Base-by-base conservation (phyloP, 2,113 vertebrate genomes). In the Xiphias gladius region DNA sequence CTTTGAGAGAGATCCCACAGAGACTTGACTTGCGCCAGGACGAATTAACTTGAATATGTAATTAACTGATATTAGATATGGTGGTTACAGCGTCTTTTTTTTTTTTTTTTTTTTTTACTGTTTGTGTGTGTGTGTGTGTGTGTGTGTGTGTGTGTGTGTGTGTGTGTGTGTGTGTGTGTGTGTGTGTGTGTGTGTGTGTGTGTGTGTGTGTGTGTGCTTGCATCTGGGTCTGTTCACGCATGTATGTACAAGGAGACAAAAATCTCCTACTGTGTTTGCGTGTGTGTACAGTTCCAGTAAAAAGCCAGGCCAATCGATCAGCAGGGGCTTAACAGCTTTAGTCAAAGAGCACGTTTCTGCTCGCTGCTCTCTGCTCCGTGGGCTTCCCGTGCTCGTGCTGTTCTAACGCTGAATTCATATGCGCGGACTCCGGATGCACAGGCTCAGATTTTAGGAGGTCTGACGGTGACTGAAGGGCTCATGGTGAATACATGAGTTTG, bases 241-340 rank as follows among this genome's bases (percentile, higher is more conserved):
- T 54, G 55, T 58, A 43, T 35, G 26, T 22, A 17, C n/a, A 7
- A 74, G 26, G 48, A 32, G 57, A 70, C 63, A 50, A 83, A 50
- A 83, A 39, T 54, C 26, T 66, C 74, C 62, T 30, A 26, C 58
- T 72, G 77, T 76, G 75, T 62, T 37, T 26, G 55, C 24, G 32
- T 73, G 69, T 14, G 70, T 71, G 68, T 87, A 46, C 61, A 81
- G 83, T 79, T 59, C 78, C 62, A 66, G 72, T 80, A 32, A 89
- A 90, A 91, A 83, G 87, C 89, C 88, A 91, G 80, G 48, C 81
- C 13, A 54, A 92, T 91, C 82, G 87, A 93, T 91, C 79, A 87
- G 79, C 59, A 75, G 79, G 50, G 61, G 88, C 86, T 94, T 88
- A 91, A 88, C 83, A 81, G 89, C 86, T 87, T 84, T 80, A 78